These are phyloP conservation scores for Drepana arcuata DNA, from an alignment of 1,140 invertebrate species.

Conservation along the genomic window DNA sequence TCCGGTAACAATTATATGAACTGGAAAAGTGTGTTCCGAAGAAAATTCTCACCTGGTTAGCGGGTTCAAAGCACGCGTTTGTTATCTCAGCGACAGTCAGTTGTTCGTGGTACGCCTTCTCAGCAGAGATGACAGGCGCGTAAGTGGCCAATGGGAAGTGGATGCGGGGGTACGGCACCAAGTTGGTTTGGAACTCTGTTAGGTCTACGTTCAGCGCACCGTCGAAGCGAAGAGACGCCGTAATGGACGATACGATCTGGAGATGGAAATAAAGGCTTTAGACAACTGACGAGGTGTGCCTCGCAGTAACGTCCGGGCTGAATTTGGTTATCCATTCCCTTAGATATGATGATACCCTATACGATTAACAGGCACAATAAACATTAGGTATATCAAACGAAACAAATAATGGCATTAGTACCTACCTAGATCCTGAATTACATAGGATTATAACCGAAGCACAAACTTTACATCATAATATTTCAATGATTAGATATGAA, in stretches of 20 bases:
- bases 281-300: neutral
- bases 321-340: neutral
- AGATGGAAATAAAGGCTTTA: conserved; percentile 18
- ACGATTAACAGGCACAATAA: neutral
- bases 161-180: conserved; percentile 87
- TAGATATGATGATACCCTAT: neutral
- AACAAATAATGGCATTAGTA: too few species aligned
- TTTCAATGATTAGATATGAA: too few species aligned
- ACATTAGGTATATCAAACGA: neutral
- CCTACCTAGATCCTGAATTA: too few species aligned
- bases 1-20: neutral
- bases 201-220: conserved; percentile 91
- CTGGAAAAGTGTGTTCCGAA: neutral
- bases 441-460: too few species aligned
- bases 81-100: conserved; percentile 85
- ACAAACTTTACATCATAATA: too few species aligned
- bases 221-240: conserved; percentile 89
- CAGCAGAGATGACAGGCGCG: conserved; percentile 83
- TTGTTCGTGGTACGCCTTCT: conserved; percentile 88
- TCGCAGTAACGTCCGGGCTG: neutral
- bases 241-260: conserved; percentile 88
- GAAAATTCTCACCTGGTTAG: conserved; percentile 76
- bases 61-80: conserved; percentile 86
- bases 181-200: conserved; percentile 91
- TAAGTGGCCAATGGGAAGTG: conserved; percentile 87